A percentile compares a stretch with the other conserved stretches of the same genome.
Evolutionary conservation across 2,888 invertebrate genomes (phyloP).

Genomic region (Athalia cordata): DNA sequence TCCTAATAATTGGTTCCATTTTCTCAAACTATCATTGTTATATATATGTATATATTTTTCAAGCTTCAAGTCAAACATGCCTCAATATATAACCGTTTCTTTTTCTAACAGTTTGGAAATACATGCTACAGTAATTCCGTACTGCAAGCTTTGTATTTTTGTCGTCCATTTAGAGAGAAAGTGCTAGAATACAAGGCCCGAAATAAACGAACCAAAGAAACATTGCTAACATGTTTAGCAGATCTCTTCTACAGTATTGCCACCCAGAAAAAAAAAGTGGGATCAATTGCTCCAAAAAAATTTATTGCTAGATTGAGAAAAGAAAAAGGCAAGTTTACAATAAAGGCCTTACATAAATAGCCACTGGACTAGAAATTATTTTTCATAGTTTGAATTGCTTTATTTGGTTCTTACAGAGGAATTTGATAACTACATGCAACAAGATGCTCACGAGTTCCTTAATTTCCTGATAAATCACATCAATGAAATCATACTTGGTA

Average conservation of each 20-base stretch:
- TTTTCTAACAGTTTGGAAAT: conserved; percentile 92
- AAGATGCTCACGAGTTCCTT: conserved; percentile 99
- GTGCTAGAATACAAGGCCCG: conserved; percentile 98
- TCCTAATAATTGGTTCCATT: conserved; percentile 31
- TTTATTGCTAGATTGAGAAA: conserved; percentile 98
- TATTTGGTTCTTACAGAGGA: conserved; percentile 84
- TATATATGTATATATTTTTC: conserved; percentile 6
- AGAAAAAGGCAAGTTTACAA: conserved; percentile 87
- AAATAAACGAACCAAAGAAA: conserved; percentile 97
- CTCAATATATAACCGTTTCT: conserved; percentile 22
- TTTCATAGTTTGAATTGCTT: conserved; percentile 6
- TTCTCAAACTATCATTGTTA: conserved; percentile 9
- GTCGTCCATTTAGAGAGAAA: conserved; percentile 98
- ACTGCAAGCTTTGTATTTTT: conserved; percentile 99
- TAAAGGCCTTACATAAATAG: too few species aligned
- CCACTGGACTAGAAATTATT: neutral
- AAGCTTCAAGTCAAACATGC: too few species aligned
- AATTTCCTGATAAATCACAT: conserved; percentile 99
- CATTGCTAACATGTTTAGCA: conserved; percentile 96
- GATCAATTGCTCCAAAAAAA: conserved; percentile 99
- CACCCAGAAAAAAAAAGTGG: conserved; percentile 99
- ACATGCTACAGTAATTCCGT: conserved; percentile 99
- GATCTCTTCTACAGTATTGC: conserved; percentile 99
- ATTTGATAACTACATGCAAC: conserved; percentile 99
- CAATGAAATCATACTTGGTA: conserved; percentile 97